Evolutionary conservation across 2,797 vertebrate genomes (phyloP), one percentile per base, ranked within the genome.

Genomic region (Gymnoscopelus microlampas): DNA sequence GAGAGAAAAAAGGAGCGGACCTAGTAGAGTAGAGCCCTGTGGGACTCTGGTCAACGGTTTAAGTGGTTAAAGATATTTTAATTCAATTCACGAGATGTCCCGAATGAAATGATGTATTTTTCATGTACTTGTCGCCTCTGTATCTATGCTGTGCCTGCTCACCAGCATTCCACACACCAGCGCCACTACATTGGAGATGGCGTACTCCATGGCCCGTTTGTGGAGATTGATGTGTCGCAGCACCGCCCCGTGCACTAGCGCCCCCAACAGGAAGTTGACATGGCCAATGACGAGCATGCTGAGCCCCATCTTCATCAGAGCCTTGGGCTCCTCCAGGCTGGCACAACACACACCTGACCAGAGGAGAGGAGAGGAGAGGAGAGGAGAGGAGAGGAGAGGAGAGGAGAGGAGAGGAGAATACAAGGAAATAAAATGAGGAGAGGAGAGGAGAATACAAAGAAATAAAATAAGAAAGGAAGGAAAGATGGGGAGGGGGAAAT

Each of bases 251-350:
- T 98, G 96, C n/a, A 97, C 91, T 5, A 98, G 85, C 0, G 96
- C 93, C 0, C 92, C 93, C 0, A 93, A 50, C 68, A 98, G 89
- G 92, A 99, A 98, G 88, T 93, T 96, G 7, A 97, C 76, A 7
- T 99, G 97, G 2, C 97, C 96, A 0, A 95, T 19, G 48, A 98
- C 91, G 66, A 98, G 92, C 87, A 96, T 84, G 84, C 94, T 89
- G 66, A 99, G 94, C 0, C 97, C 97, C 0, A 94, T 94, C 88
- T 96, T 98, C 97, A 97, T 97, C 81, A 98, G 87, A 71, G 88
- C 73, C 78, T 87, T 91, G 63, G 89, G 75, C 0, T 92, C 86
- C 35, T 93, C 85, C 29, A 93, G 91, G 75, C 73, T 82, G 63
- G 82, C 91, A 87, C 91, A 92, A 73, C 89, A 93, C 70, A 87